Base-by-base conservation (phyloP, 2,797 vertebrate genomes). In the Pipistrellus pygmaeus region DNA sequence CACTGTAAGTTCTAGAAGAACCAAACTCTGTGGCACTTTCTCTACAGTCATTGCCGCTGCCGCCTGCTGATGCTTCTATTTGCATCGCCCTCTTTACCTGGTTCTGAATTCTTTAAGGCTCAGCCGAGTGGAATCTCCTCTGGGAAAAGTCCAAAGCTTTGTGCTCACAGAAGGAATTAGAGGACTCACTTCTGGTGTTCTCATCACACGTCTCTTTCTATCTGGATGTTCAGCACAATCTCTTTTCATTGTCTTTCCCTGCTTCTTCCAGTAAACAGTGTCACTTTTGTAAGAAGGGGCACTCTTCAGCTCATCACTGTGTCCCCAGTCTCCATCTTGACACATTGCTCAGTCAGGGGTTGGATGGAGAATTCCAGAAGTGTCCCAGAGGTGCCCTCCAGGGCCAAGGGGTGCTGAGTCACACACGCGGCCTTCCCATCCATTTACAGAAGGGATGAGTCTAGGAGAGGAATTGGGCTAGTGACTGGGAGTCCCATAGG, bases 241-340 rank as follows among this genome's bases (percentile, higher is more conserved):
- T 86, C 1, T 89, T 80, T 64, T 87, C 38, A 8, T 85, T 60
- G 14, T 27, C 8, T 88, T 69, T 86, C n/a, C n/a, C 18, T 86
- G 14, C 25, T 11, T 66, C 8, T 92, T 85, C 10, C 3, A 68
- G 44, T 86, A 48, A 69, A 38, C 15, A 66, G 17, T 8, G 5
- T 23, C 11, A 5, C 32, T 4, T 53, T 93, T 76, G 76, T 44
- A 85, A 32, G 30, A 62, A 80, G 8, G 20, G 12, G 8, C 38
- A 12, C 1, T 17, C 10, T 48, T 69, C 60, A 32, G 3, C 57
- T 51, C 5, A 32, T 82, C 13, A 38, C 20, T 23, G 0, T 62
- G 1, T 62, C 17, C 35, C n/a, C 8, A 27, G 11, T 13, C 6
- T 11, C 51, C 17, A 18, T 6, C 1, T 2, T 12, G 15, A 41